Evolutionary conservation across 2,113 vertebrate genomes (phyloP).

Genomic region (Myxocyprinus asiaticus): DNA sequence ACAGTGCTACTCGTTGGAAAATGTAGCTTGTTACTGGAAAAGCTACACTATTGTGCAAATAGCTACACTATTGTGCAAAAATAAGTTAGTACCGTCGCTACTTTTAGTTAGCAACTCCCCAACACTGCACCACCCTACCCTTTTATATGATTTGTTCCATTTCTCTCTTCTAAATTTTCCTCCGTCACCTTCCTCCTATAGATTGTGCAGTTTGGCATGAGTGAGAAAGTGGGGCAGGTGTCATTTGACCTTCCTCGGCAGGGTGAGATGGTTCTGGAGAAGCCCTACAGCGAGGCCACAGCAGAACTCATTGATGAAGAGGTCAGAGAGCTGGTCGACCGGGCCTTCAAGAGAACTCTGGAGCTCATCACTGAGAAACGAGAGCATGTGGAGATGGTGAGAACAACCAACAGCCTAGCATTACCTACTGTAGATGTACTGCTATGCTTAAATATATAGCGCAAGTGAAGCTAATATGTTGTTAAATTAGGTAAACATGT

Average conservation of each 20-base stretch:
- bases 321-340: slow-evolving; percentile 70
- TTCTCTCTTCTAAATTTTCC: neutral
- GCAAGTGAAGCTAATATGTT: neutral
- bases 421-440: neutral
- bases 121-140: no score
- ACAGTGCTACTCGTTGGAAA: no score
- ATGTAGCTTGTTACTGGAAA: no score
- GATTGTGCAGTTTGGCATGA: slow-evolving; percentile 75
- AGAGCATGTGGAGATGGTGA: slow-evolving; percentile 67
- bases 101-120: no score
- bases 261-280: slow-evolving; percentile 64
- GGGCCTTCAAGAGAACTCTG: slow-evolving; percentile 65
- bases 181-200: slow-evolving; percentile 17
- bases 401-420: neutral
- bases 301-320: slow-evolving; percentile 79
- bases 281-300: slow-evolving; percentile 68
- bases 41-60: no score
- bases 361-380: slow-evolving; percentile 63
- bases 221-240: slow-evolving; percentile 72
- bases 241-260: slow-evolving; percentile 66
- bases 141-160: neutral
- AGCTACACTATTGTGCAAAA: no score
- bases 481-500: neutral
- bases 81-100: no score
- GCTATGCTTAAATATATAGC: neutral